A percentile compares a stretch with the other conserved stretches of the same genome.
These are phyloP conservation scores for Tapera naevia DNA, from an alignment of 2,797 vertebrate genomes.

Conservation along the genomic window DNA sequence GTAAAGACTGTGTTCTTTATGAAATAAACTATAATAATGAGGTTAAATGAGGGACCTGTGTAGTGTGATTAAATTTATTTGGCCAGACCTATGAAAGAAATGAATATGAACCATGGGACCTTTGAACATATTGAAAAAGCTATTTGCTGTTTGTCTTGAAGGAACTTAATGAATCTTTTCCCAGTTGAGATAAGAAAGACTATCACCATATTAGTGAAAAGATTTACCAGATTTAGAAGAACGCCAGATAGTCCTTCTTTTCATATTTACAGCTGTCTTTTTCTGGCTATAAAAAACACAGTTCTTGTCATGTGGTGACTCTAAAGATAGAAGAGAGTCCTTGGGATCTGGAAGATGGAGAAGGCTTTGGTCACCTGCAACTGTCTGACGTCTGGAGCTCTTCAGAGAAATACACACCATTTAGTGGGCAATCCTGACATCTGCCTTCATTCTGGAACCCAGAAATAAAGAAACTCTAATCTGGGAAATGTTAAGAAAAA, in stretches of 20 bases:
- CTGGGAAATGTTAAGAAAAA: background rate
- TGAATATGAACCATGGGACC: background rate
- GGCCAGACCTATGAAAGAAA: background rate
- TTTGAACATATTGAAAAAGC: background rate
- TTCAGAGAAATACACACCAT: background rate
- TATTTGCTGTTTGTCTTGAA: background rate
- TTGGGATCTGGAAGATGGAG: background rate
- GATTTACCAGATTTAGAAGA: background rate
- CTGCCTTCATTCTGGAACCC: background rate
- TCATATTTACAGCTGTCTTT: background rate
- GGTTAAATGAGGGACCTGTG: background rate
- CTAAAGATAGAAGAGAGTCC: background rate
- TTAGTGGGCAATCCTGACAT: background rate
- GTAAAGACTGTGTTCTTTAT: background rate
- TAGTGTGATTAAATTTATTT: background rate
- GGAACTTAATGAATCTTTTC: background rate
- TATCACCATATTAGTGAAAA: background rate
- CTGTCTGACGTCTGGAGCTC: background rate
- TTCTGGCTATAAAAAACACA: background rate
- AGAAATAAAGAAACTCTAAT: background rate
- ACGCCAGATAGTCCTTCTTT: background rate
- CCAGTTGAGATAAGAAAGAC: background rate
- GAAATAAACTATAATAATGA: background rate
- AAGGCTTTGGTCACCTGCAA: background rate
- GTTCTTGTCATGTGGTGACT: background rate